Evolutionary conservation across 2,113 vertebrate species (phyloP).

Genomic region (Anser cygnoides): DNA sequence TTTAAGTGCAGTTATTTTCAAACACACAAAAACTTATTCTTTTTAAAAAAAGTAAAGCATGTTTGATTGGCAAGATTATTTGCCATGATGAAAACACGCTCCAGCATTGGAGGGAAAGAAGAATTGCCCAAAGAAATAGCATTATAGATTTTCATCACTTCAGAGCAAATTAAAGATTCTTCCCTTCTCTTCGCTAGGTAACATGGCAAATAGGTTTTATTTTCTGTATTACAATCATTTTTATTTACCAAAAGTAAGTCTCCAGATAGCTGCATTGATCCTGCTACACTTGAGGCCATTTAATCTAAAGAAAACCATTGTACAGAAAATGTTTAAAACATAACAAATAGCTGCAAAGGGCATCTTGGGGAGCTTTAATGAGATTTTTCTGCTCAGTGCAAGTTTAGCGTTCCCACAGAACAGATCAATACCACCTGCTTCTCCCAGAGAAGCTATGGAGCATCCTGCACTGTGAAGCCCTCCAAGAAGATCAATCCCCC

Average conservation of each 20-base stretch:
- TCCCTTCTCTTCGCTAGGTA: neutral
- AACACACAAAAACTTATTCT: neutral
- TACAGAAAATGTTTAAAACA: constrained; percentile 56
- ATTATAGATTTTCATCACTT: constrained; percentile 20
- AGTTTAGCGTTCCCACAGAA: constrained; percentile 60
- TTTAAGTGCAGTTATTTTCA: neutral
- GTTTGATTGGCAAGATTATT: neutral
- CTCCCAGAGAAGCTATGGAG: neutral
- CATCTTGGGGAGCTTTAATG: constrained; percentile 61
- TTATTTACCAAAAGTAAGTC: constrained; percentile 59
- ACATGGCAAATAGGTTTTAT: neutral
- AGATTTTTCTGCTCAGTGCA: constrained; percentile 63
- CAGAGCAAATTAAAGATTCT: constrained; percentile 32
- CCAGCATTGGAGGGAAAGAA: neutral
- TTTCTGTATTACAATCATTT: constrained; percentile 61
- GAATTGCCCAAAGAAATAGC: neutral
- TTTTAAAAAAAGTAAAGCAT: neutral
- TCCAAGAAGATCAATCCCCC: neutral
- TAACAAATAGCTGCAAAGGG: constrained; percentile 63
- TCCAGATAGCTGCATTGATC: constrained; percentile 61
- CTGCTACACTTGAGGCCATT: constrained; percentile 35
- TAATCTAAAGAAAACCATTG: constrained; percentile 58
- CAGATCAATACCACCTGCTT: constrained; percentile 66
- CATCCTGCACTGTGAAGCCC: neutral
- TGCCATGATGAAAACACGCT: neutral